Evolutionary conservation across 2,797 vertebrate species (phyloP).

Genomic region (Dicrostonyx torquatus): DNA sequence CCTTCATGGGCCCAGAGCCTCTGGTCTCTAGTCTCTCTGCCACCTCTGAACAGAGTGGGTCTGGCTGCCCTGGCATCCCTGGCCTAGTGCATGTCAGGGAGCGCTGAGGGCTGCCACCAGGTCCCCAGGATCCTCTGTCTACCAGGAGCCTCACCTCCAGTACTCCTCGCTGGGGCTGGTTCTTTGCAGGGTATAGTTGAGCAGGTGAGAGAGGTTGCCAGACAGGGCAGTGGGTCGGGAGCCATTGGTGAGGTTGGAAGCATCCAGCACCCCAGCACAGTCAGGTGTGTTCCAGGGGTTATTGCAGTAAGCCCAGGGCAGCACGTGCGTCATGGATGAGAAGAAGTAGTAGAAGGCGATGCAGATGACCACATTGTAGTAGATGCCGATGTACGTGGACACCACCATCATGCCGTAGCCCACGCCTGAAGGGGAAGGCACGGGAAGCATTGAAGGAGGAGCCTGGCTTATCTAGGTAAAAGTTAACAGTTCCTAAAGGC

Average conservation of each 20-base stretch:
- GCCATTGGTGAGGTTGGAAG: constrained; percentile 84
- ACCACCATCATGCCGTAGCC: constrained; percentile 99
- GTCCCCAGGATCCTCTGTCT: not conserved
- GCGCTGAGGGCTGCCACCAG: not conserved
- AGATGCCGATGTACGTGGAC: constrained; percentile 98
- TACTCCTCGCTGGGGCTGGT: constrained; percentile 99
- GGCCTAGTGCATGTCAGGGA: not conserved
- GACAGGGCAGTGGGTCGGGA: constrained; percentile 81
- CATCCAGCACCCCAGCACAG: constrained; percentile 91
- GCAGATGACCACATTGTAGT: constrained; percentile 99
- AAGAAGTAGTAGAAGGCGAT: constrained; percentile 99
- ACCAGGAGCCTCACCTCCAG: constrained; percentile 91
- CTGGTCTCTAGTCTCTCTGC: not conserved
- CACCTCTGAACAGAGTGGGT: not conserved
- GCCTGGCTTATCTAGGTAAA: not conserved
- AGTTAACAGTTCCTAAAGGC: not conserved
- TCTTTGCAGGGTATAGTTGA: constrained; percentile 93
- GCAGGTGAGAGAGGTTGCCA: constrained; percentile 86
- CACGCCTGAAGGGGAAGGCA: constrained; percentile 88
- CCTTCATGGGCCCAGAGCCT: not conserved
- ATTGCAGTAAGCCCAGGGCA: constrained; percentile 99
- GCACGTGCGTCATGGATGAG: constrained; percentile 95
- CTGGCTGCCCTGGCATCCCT: not conserved
- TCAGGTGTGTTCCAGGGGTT: constrained; percentile 96
- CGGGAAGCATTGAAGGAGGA: not conserved